Percentiles rank a stretch among this genome's conserved stretches.
Conservation (phyloP, 2,797 vertebrate species). For the Oreochromis grahami region DNA sequence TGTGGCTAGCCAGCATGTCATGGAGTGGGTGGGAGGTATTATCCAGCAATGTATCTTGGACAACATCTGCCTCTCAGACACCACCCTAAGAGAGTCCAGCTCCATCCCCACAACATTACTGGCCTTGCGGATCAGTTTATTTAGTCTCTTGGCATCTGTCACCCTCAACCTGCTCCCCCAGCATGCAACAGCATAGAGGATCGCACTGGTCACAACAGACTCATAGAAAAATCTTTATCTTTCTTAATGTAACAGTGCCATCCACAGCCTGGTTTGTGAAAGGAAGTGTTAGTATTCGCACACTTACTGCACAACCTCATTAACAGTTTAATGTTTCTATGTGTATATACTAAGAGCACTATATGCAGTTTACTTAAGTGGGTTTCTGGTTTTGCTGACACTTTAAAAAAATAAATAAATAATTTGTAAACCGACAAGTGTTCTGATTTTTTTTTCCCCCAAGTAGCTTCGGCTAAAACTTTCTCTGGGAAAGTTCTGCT, state of each 20-base stretch:
- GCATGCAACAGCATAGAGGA: background rate
- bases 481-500: background rate
- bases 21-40: background rate
- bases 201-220: accelerated
- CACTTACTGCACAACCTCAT: background rate
- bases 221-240: background rate
- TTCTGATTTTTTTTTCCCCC: accelerated
- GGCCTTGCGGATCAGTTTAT: background rate
- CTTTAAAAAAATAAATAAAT: accelerated
- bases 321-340: background rate
- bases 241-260: background rate
- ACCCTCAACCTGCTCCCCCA: background rate
- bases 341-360: background rate
- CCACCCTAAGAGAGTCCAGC: accelerated
- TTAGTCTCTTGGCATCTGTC: background rate
- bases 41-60: background rate
- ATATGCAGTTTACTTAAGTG: background rate
- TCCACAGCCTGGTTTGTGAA: background rate
- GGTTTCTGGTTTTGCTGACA: background rate
- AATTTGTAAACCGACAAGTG: background rate
- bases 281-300: accelerated
- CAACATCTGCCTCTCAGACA: too few relatives aligned
- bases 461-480: background rate
- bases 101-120: background rate
- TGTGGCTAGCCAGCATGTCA: too few relatives aligned